A percentile compares a stretch with the other conserved stretches of the same genome.
phyloP scores from a whole-genome alignment of 2,113 vertebrate genomes.

The Camarhynchus parvulus region DNA sequence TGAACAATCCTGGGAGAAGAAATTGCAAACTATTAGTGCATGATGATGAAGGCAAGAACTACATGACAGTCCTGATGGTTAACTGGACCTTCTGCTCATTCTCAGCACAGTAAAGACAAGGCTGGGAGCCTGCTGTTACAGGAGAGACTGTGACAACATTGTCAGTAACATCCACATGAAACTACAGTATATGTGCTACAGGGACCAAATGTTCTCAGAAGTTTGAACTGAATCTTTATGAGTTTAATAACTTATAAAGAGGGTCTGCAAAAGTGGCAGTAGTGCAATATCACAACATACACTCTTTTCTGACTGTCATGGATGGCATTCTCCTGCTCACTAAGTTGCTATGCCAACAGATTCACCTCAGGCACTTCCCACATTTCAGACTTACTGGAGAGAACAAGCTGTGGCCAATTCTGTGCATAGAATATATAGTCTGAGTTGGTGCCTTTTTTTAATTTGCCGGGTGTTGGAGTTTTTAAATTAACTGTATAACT shows the following conservation, averaged over 20 bases:
- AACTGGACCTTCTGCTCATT: neutral
- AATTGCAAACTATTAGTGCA: neutral
- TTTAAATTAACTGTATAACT: neutral
- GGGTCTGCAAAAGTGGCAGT: neutral
- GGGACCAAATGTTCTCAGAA: neutral
- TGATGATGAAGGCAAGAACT: neutral
- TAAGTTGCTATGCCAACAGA: neutral
- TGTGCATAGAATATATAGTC: neutral
- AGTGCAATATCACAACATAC: neutral
- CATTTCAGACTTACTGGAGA: neutral
- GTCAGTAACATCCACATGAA: neutral
- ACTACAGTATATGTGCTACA: neutral
- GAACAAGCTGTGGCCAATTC: neutral
- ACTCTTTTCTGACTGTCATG: neutral
- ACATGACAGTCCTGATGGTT: neutral
- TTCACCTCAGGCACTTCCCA: neutral
- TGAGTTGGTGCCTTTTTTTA: neutral
- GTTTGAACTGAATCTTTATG: neutral
- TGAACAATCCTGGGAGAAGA: neutral
- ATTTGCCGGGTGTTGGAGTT: neutral
- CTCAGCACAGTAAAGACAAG: neutral
- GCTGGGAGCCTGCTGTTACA: neutral
- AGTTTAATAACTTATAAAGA: neutral
- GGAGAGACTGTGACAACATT: neutral
- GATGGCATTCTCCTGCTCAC: neutral